Base-by-base conservation (phyloP, 2,797 vertebrate genomes). In the Danio jaintianensis region DNA sequence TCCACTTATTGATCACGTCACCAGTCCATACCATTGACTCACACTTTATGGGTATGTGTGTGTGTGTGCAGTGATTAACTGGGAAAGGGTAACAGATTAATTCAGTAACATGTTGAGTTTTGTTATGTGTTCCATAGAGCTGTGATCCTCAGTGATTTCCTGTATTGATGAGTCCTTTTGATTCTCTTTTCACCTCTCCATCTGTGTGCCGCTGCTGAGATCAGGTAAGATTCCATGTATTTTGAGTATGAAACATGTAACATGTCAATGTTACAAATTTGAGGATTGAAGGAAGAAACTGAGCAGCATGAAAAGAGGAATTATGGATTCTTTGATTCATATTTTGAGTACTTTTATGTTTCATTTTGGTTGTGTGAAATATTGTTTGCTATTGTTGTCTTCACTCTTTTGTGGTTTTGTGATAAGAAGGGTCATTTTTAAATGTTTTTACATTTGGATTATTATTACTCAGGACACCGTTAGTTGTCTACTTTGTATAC, bases 1-100 rank as follows among this genome's bases (percentile, higher is more conserved):
- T 80, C 50, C 70, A 73, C 36, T 77, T 90, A 92, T 92, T 90
- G 92, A 93, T 86, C 86, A 71, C 71, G 67, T 85, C 78, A 84
- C 75, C 55, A 63, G 76, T 85, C 84, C 80, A 87, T 82, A 84
- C 53, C 72, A 84, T 84, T 85, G 84, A 85, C 58, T 45, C 78
- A 61, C 62, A 45, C 7, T 53, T n/a, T 73, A 50, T 62, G 18
- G 62, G 58, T 56, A 68, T 73, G 68, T 77, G 58, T 70, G 53
- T 18, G 22, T 18, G 61, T 40, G 62, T 40, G 43, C 20, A 38
- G 75, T 75, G 68, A 61, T 72, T 45, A 67, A 82, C 61, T 74
- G 55, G 50, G 13, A 80, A 50, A 63, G 61, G n/a, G 29, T 56
- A 22, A 62, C 64, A 45, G 81, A 53, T 66, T 52, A 16, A 56